Evolutionary conservation across 2,888 invertebrate genomes (phyloP).

Genomic region (Trichopoda pennipes): DNA sequence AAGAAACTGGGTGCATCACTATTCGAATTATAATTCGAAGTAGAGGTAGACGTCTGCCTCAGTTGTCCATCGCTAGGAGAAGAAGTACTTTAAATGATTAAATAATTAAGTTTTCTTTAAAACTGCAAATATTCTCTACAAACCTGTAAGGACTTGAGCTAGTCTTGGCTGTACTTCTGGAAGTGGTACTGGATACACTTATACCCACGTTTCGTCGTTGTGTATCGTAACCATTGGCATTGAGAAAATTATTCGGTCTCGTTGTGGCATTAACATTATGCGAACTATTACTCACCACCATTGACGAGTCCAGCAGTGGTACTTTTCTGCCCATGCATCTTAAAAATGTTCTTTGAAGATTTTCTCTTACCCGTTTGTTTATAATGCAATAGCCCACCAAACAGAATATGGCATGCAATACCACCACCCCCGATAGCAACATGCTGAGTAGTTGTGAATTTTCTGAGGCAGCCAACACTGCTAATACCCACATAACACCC

Average conservation of each 20-base stretch:
- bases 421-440: slow-evolving; percentile 88
- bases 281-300: slow-evolving; percentile 88
- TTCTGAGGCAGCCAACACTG: slow-evolving; percentile 89
- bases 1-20: slow-evolving; percentile 89
- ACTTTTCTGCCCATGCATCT: slow-evolving; percentile 91
- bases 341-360: slow-evolving; percentile 83
- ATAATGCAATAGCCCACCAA: slow-evolving; percentile 93
- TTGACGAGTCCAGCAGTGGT: slow-evolving; percentile 88
- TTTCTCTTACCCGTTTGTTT: slow-evolving; percentile 91
- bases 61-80: slow-evolving; percentile 88
- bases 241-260: slow-evolving; percentile 78
- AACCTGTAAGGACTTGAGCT: slow-evolving; percentile 95
- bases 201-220: slow-evolving; percentile 92
- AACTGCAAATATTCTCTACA: slow-evolving; percentile 22
- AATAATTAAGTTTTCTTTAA: slow-evolving; percentile 10
- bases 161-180: slow-evolving; percentile 95
- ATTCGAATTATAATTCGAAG: slow-evolving; percentile 92
- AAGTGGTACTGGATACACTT: slow-evolving; percentile 96
- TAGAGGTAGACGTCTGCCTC: slow-evolving; percentile 91
- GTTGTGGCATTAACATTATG: slow-evolving; percentile 85
- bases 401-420: slow-evolving; percentile 91
- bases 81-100: slow-evolving; percentile 58
- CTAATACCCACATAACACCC: slow-evolving; percentile 93
- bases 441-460: slow-evolving; percentile 88
- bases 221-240: slow-evolving; percentile 82